A percentile compares a stretch with the other conserved stretches of the same genome.
phyloP scores from a whole-genome alignment of 2,797 vertebrate genomes.

The Rhinella marina region DNA sequence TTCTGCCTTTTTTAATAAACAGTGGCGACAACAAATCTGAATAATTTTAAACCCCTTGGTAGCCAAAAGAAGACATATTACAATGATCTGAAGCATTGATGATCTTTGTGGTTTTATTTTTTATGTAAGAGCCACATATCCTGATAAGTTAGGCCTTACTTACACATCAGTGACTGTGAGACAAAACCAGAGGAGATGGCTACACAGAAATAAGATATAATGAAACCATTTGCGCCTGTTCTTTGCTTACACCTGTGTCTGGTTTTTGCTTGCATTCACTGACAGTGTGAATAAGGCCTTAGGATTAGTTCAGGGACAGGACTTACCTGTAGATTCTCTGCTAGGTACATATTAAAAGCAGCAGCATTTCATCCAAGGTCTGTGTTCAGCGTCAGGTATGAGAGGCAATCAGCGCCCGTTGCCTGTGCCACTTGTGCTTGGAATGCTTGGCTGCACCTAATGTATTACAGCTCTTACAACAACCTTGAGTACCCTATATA shows the following conservation, averaged over 20 bases:
- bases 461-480: slow-evolving; percentile 57
- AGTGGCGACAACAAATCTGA: background rate
- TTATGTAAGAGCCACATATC: background rate
- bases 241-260: too few species aligned
- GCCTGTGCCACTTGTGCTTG: slow-evolving; percentile 36
- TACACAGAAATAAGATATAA: too few species aligned
- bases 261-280: too few species aligned
- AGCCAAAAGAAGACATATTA: too few species aligned
- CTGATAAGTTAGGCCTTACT: background rate
- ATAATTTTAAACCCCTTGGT: background rate
- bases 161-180: too few species aligned
- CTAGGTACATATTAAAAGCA: slow-evolving; percentile 16
- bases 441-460: slow-evolving; percentile 52
- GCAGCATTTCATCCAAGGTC: slow-evolving; percentile 23
- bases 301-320: background rate
- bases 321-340: background rate
- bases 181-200: too few species aligned
- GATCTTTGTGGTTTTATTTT: too few species aligned
- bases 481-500: slow-evolving; percentile 53
- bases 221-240: too few species aligned
- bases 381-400: background rate
- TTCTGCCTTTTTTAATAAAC: too few species aligned
- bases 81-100: too few species aligned
- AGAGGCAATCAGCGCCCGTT: slow-evolving; percentile 38
- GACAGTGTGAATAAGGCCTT: too few species aligned